Base-by-base conservation (phyloP, 2,888 invertebrate species). In the Argynnis bischoffii region DNA sequence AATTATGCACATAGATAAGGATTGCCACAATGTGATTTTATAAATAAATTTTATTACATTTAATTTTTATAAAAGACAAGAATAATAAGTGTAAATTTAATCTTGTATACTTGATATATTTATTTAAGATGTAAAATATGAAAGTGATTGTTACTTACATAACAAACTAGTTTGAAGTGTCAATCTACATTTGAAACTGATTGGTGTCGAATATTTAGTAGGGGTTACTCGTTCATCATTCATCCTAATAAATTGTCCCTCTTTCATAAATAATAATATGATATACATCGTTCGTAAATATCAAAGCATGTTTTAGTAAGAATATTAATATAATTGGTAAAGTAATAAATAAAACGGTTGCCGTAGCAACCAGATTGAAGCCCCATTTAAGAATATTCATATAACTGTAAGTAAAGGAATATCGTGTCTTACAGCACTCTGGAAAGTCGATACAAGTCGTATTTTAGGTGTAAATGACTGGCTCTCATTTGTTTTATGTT, bases 11-110 rank as follows among this genome's bases (percentile, higher is more conserved):
- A 72, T 78, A 74, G 72, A 75, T 77, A 79, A 79, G 71, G 70
- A 70, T 68, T 79, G 79, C 83, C 84, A 78, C 78, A 66, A 77
- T 82, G 79, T 84, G 80, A 82, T 82, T 76, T 78, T 81, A 79
- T 81, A 67, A 67, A 65, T 78, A 66, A 72, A 71, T 56, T 70
- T 73, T 73, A 74, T 74, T 68, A 75, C 77, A 80, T 74, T 77
- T 81, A 79, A 78, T 81, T 81, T 84, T 78, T 81, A 76, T 79
- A 84, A 88, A 89, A 88, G 86, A 88, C 87, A 85, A 77, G 63
- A 82, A 72, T 71, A 64, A 46, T 69, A 74, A 69, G 70, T 53
- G 63, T 72, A 69, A 67, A 64, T 51, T 18, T 51, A 35, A 51
- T 16, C 60, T 51, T 61, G 50, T 61, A 51, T 41, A 61, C 51